A percentile compares a stretch with the other conserved stretches of the same genome.
These are phyloP conservation scores for Medauroidea extradentata DNA, from an alignment of 1,140 invertebrate genomes.

Conservation along the genomic window DNA sequence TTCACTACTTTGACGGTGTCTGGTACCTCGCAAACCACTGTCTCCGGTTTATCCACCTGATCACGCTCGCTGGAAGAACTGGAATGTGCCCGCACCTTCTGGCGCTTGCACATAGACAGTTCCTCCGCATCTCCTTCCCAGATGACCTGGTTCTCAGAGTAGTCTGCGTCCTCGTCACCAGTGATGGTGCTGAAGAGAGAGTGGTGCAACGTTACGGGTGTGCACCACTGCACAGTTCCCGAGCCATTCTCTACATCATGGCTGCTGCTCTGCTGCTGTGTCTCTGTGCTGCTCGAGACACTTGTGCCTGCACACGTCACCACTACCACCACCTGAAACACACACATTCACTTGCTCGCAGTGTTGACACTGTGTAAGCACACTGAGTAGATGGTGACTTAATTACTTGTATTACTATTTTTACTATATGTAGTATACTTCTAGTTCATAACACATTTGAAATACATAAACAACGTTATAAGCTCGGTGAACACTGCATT, in stretches of 20 bases:
- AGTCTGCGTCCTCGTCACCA: conserved; percentile 29
- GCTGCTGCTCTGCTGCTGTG: neutral
- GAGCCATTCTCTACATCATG: neutral
- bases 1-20: neutral
- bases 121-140: conserved; percentile 57
- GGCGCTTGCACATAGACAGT: no score
- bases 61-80: no score
- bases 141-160: conserved; percentile 44
- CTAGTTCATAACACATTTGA: no score
- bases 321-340: conserved; percentile 6
- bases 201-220: conserved; percentile 44
- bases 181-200: conserved; percentile 36
- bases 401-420: no score
- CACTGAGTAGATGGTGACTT: no score
- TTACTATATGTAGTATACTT: no score
- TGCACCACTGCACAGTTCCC: conserved; percentile 49
- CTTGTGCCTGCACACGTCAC: neutral
- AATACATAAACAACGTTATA: no score
- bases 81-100: no score
- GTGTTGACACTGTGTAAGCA: no score
- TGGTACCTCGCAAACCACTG: neutral
- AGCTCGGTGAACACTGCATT: no score
- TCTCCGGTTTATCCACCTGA: no score
- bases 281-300: neutral
- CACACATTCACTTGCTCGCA: no score